Evolutionary conservation across 2,113 vertebrate species (phyloP).

Genomic region (Etheostoma cragini): DNA sequence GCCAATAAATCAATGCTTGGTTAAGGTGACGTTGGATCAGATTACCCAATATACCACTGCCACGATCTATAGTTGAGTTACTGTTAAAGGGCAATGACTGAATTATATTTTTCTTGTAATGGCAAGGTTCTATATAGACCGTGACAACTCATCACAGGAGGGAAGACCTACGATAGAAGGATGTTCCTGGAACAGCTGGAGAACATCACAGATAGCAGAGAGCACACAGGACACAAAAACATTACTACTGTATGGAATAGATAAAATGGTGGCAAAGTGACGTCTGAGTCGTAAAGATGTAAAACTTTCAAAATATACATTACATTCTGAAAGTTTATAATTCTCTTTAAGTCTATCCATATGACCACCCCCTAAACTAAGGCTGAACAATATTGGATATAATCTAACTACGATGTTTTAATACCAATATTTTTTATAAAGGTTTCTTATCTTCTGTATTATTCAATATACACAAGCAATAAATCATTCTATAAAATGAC

Average conservation of each 20-base stretch:
- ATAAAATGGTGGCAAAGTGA: not conserved
- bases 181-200: slow-evolving; percentile 14
- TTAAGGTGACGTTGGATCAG: slow-evolving; percentile 10
- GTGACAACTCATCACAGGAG: slow-evolving; percentile 18
- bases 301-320: not conserved
- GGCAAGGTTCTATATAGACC: slow-evolving; percentile 15
- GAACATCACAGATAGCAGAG: not conserved
- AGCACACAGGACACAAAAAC: not conserved
- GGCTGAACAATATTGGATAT: too few species aligned
- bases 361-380: too few species aligned
- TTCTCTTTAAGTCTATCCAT: not conserved
- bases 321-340: not conserved
- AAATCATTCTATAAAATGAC: too few species aligned
- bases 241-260: not conserved
- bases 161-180: not conserved
- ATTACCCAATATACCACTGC: slow-evolving; percentile 11
- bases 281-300: not conserved
- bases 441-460: too few species aligned
- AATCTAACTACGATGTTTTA: too few species aligned
- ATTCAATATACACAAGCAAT: too few species aligned
- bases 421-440: too few species aligned
- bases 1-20: slow-evolving; percentile 44
- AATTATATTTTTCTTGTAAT: slow-evolving; percentile 9
- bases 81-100: not conserved
- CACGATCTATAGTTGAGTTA: not conserved